Conservation (phyloP, 2,113 vertebrate genomes). For the Phaethornis superciliosus region DNA sequence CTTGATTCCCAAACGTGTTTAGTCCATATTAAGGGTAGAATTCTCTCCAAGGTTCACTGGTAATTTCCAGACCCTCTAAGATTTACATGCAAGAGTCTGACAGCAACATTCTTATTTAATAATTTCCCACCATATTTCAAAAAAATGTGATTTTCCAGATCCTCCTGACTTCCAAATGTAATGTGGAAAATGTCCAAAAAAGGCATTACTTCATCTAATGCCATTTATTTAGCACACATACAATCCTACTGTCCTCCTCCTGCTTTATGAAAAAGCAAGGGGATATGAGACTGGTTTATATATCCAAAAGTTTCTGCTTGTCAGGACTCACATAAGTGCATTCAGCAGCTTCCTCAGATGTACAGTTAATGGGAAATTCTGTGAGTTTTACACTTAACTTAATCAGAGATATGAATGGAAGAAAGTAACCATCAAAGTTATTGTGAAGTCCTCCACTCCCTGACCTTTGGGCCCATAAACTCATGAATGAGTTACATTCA, state of each 20-base stretch:
- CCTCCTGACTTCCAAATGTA: not conserved
- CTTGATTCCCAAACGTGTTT: constrained; percentile 47
- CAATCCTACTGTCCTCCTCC: not conserved
- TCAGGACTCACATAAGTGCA: not conserved
- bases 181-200: constrained; percentile 44
- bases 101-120: constrained; percentile 44
- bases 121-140: not conserved
- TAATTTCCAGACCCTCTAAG: constrained; percentile 15
- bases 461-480: constrained; percentile 9
- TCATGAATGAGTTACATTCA: not conserved
- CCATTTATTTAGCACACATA: not conserved
- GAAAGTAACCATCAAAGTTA: constrained; percentile 29
- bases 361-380: constrained; percentile 47
- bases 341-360: constrained; percentile 40
- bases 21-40: constrained; percentile 25
- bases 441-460: not conserved
- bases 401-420: constrained; percentile 38
- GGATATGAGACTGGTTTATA: not conserved
- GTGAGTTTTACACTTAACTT: constrained; percentile 31
- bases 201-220: constrained; percentile 29
- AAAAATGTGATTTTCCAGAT: constrained; percentile 1
- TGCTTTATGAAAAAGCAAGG: constrained; percentile 27
- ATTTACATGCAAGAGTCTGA: not conserved
- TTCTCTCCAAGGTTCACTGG: constrained; percentile 10
- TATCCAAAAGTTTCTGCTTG: constrained; percentile 30